A percentile compares a stretch with the other conserved stretches of the same genome.
phyloP scores from a whole-genome alignment of 2,113 vertebrate genomes.

The Malaclemys terrapin region DNA sequence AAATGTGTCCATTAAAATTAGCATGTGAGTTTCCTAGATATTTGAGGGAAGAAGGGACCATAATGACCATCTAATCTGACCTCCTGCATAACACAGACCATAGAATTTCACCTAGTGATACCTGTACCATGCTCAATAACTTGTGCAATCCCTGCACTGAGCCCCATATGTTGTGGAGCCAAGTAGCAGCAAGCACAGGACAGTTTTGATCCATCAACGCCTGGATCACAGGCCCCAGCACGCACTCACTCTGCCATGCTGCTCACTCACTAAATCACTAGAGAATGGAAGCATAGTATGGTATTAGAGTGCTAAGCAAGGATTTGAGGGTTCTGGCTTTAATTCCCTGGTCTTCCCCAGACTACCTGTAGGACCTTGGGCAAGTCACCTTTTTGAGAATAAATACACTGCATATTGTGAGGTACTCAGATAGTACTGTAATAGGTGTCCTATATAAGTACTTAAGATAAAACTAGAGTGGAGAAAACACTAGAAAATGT shows the following conservation, averaged over 20 bases:
- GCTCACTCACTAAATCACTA: background rate
- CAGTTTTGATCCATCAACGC: background rate
- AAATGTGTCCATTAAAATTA: background rate
- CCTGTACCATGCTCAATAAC: background rate
- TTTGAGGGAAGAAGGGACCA: background rate
- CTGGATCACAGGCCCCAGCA: background rate
- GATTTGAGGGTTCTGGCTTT: background rate
- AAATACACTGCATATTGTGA: conserved; percentile 63
- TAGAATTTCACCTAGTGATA: background rate
- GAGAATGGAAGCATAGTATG: background rate
- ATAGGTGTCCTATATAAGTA: conserved; percentile 64
- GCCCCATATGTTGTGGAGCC: background rate
- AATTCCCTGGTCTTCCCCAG: background rate
- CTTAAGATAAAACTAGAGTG: conserved; percentile 66
- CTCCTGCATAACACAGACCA: background rate
- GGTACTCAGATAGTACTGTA: conserved; percentile 32
- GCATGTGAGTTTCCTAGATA: background rate
- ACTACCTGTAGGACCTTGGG: background rate
- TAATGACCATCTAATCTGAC: background rate
- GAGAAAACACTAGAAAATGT: conserved; percentile 62
- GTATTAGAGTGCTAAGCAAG: background rate
- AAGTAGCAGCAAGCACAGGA: background rate
- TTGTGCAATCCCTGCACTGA: background rate
- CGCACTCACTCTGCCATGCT: background rate
- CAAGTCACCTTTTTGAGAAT: conserved; percentile 34